phyloP scores from a whole-genome alignment of 2,797 vertebrate species.

The Falco naumanni region DNA sequence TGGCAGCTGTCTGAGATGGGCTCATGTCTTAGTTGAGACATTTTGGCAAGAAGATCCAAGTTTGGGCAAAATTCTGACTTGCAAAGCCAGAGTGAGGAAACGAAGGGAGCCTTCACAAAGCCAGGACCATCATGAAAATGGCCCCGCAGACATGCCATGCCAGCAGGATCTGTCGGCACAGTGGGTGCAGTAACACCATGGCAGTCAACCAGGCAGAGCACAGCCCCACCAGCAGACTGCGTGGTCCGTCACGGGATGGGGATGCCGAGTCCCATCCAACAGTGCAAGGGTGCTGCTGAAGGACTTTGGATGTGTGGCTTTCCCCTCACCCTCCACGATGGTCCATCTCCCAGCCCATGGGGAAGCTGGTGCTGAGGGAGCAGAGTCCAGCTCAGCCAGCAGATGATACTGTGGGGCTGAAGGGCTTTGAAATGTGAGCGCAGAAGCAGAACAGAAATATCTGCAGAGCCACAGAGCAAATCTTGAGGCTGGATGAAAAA shows the following conservation, averaged over 20 bases:
- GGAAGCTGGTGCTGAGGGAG: background rate
- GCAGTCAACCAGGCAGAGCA: fast-evolving
- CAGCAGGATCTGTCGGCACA: background rate
- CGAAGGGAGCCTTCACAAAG: background rate
- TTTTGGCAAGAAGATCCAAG: background rate
- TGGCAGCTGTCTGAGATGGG: background rate
- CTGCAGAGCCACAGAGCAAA: background rate
- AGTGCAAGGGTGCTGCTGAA: background rate
- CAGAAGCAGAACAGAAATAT: background rate
- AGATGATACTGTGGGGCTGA: background rate
- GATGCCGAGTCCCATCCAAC: background rate
- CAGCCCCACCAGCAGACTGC: background rate
- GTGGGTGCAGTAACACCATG: fast-evolving
- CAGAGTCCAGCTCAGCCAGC: background rate
- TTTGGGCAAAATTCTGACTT: background rate
- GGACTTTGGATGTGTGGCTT: background rate
- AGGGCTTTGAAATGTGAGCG: background rate
- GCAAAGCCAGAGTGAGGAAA: background rate
- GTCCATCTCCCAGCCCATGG: background rate
- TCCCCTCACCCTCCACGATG: background rate
- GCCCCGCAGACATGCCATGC: fast-evolving
- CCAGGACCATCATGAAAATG: fast-evolving
- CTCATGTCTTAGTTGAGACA: background rate
- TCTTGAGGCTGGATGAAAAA: background rate
- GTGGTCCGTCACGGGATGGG: fast-evolving